These are phyloP conservation scores for Lutjanus campechanus DNA, from an alignment of 2,797 vertebrate species.

Conservation along the genomic window DNA sequence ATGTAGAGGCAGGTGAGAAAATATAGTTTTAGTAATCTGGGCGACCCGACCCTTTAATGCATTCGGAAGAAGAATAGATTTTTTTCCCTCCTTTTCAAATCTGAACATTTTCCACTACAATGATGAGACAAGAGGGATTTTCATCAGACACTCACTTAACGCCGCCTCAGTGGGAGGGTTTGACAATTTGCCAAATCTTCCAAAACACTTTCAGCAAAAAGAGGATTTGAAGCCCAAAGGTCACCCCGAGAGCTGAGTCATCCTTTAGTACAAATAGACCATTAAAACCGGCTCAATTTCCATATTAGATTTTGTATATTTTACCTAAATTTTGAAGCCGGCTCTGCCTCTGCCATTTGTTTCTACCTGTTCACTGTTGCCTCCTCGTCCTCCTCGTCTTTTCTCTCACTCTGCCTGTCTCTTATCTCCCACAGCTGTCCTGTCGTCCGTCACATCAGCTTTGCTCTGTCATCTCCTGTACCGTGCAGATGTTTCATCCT, in stretches of 20 bases:
- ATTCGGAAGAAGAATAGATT: neutral
- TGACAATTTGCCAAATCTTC: slow-evolving; percentile 34
- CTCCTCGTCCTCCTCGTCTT: neutral
- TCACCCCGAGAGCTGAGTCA: slow-evolving; percentile 31
- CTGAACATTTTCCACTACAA: neutral
- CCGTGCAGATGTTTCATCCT: slow-evolving; percentile 56
- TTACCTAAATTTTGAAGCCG: slow-evolving; percentile 14
- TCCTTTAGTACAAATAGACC: slow-evolving; percentile 24
- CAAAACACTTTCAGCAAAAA: slow-evolving; percentile 9
- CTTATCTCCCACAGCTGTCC: slow-evolving; percentile 43
- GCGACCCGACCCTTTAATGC: slow-evolving; percentile 8
- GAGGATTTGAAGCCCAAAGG: slow-evolving; percentile 36
- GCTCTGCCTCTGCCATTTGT: slow-evolving; percentile 8
- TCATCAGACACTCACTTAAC: slow-evolving; percentile 7
- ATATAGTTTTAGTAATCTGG: neutral
- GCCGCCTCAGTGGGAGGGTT: slow-evolving; percentile 32
- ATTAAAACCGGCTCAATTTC: slow-evolving; percentile 4
- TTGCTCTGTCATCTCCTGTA: slow-evolving; percentile 49
- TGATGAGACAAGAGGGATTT: slow-evolving; percentile 33
- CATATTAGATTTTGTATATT: slow-evolving; percentile 6
- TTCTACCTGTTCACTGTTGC: slow-evolving; percentile 2
- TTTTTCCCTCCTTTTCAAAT: slow-evolving; percentile 1
- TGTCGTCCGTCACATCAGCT: slow-evolving; percentile 38
- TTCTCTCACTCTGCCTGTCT: slow-evolving; percentile 9
- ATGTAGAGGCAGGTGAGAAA: neutral